Conservation (phyloP, 2,113 vertebrate genomes). For the Sylvietta virens region DNA sequence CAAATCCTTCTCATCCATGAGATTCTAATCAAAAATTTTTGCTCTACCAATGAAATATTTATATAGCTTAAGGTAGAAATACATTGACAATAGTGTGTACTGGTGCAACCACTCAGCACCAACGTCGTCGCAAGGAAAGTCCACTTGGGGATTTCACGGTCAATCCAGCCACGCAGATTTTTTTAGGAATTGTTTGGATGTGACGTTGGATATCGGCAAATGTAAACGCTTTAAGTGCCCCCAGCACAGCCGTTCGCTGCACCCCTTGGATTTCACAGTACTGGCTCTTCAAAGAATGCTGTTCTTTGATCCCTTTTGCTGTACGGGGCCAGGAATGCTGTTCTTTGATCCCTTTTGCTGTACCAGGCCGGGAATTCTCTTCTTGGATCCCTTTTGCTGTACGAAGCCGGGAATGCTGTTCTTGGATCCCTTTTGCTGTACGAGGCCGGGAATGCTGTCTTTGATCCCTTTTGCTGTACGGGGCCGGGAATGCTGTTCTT, state of each 20-base stretch:
- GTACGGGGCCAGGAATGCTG: no score
- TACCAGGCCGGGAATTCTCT: not conserved
- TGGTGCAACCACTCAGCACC: not conserved
- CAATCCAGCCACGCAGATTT: fast-evolving
- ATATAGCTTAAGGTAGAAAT: not conserved
- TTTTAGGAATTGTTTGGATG: no score
- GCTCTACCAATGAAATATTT: not conserved
- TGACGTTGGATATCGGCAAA: fast-evolving
- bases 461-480: not conserved
- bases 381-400: not conserved
- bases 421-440: not conserved
- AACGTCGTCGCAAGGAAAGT: fast-evolving
- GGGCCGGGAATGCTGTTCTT: not conserved
- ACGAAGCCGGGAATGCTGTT: not conserved
- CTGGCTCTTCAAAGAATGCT: not conserved
- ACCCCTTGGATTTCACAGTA: fast-evolving
- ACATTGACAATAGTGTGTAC: fast-evolving
- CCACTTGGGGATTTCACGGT: fast-evolving
- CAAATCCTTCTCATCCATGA: not conserved
- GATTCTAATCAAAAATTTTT: not conserved
- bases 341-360: not conserved
- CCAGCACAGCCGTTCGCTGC: fast-evolving
- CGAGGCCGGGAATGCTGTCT: not conserved
- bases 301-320: fast-evolving
- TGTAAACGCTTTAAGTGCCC: fast-evolving